A percentile compares a stretch with the other conserved stretches of the same genome.
These are phyloP conservation scores for Cinclus mexicanus DNA, from an alignment of 2,113 vertebrate genomes.

Conservation along the genomic window DNA sequence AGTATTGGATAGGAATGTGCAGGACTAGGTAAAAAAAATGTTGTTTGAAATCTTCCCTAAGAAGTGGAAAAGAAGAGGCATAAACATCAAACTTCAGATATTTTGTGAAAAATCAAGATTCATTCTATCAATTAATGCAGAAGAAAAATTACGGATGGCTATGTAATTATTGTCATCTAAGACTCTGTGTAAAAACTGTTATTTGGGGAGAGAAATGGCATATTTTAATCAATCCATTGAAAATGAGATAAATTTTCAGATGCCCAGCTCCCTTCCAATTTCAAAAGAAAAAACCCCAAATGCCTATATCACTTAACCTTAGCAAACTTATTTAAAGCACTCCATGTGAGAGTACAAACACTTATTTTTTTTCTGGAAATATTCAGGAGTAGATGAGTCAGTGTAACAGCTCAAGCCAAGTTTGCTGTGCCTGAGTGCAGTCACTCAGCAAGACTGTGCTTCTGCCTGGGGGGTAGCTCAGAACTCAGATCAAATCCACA, in stretches of 20 bases:
- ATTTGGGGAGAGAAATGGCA: not conserved
- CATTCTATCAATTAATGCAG: not conserved
- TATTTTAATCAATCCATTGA: not conserved
- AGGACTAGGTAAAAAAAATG: not conserved
- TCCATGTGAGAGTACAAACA: not conserved
- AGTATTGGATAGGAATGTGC: not conserved
- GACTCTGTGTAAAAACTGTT: not conserved
- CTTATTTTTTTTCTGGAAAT: not conserved
- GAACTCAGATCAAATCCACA: not conserved
- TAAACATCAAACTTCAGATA: not conserved
- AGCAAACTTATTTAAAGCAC: not conserved
- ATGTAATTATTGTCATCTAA: not conserved
- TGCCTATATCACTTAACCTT: not conserved
- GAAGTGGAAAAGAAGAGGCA: not conserved
- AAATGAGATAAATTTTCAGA: not conserved
- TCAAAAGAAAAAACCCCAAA: not conserved
- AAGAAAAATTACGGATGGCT: not conserved
- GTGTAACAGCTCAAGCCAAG: not conserved
- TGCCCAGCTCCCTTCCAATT: not conserved
- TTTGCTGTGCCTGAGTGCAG: not conserved
- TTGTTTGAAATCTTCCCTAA: not conserved
- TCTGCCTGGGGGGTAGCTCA: not conserved
- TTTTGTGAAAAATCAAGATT: not conserved
- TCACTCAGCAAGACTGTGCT: not conserved
- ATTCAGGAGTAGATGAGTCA: not conserved